phyloP scores from a whole-genome alignment of 2,113 vertebrate species.

The Lontra canadensis region DNA sequence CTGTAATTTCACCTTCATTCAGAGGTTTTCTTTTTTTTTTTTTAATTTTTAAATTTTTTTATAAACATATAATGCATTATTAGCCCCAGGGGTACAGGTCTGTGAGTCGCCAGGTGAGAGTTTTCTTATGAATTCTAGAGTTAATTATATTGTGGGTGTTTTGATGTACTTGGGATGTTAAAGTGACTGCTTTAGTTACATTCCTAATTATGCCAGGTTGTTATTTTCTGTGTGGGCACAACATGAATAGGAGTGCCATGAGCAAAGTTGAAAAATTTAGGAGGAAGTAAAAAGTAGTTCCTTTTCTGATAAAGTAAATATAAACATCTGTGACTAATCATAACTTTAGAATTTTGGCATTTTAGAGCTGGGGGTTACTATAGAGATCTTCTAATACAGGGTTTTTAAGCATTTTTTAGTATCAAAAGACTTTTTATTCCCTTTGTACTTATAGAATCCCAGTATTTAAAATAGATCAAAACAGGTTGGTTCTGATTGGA shows the following conservation, averaged over 20 bases:
- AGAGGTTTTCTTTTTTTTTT: background rate
- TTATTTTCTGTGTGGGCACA: background rate
- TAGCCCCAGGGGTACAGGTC: no score
- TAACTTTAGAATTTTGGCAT: background rate
- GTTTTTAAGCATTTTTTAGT: background rate
- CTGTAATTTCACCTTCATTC: background rate
- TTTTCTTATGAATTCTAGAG: background rate
- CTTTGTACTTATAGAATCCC: background rate
- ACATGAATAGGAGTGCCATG: background rate
- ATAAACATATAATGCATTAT: no score
- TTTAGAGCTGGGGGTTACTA: background rate
- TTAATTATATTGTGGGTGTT: background rate
- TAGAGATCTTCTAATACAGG: background rate
- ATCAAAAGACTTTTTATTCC: background rate
- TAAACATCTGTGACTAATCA: background rate
- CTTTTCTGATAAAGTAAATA: conserved; percentile 49
- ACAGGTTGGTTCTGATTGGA: background rate
- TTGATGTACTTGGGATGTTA: background rate
- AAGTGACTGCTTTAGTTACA: background rate
- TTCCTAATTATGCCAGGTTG: background rate
- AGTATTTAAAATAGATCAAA: background rate
- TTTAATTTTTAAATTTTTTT: no score
- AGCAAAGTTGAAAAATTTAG: background rate
- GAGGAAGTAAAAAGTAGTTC: conserved; percentile 19
- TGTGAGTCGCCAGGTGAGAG: background rate